These are phyloP conservation scores for Taxidea taxus DNA, from an alignment of 2,113 vertebrate genomes.

Conservation along the genomic window DNA sequence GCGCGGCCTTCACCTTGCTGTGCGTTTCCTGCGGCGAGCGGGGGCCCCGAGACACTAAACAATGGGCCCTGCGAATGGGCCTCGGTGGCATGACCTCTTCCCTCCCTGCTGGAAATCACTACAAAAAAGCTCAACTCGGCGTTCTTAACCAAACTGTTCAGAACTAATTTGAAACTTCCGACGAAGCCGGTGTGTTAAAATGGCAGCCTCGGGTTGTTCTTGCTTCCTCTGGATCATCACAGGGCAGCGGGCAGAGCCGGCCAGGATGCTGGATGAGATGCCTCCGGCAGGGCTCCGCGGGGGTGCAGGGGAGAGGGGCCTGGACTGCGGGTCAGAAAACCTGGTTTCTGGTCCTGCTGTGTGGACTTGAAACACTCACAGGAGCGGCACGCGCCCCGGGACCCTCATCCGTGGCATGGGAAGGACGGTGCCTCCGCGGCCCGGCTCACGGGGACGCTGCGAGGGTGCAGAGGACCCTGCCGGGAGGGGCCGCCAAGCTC, in stretches of 20 bases:
- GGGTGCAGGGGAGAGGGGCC: rapidly evolving
- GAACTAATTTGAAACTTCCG: constrained; percentile 66
- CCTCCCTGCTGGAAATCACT: background rate
- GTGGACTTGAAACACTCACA: background rate
- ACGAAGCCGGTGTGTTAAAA: background rate
- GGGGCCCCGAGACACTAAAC: constrained; percentile 74
- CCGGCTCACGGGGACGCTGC: rapidly evolving
- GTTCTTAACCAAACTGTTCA: constrained; percentile 54
- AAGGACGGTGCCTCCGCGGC: rapidly evolving
- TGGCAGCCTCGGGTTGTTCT: rapidly evolving
- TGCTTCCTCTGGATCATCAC: background rate
- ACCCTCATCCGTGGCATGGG: background rate
- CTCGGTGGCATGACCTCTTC: constrained; percentile 64
- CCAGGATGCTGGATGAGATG: rapidly evolving
- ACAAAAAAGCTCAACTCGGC: constrained; percentile 31
- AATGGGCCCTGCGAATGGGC: constrained; percentile 74
- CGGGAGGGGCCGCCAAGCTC: background rate
- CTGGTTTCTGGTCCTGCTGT: background rate
- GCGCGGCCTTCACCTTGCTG: constrained; percentile 71
- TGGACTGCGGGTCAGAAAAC: rapidly evolving
- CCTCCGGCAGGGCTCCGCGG: background rate
- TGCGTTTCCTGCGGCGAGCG: constrained; percentile 82
- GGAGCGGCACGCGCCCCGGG: background rate
- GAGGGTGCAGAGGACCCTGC: too few relatives aligned
- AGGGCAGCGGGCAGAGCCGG: background rate